Evolutionary conservation across 2,113 vertebrate genomes (phyloP).

Genomic region (Etia nguti): DNA sequence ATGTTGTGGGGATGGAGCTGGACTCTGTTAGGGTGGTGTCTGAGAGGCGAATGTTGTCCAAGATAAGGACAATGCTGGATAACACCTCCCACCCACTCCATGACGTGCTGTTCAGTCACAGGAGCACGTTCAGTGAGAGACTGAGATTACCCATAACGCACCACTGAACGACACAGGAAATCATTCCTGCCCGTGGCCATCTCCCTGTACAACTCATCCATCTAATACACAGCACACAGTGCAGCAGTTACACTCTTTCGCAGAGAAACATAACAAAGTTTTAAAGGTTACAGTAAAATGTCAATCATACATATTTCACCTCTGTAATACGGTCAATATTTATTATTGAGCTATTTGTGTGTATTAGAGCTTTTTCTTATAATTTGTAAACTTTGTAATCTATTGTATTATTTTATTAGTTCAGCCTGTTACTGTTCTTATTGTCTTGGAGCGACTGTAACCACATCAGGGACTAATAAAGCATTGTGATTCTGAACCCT

Average conservation of each 20-base stretch:
- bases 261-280: not conserved
- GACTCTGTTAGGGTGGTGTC: not conserved
- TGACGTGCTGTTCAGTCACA: not conserved
- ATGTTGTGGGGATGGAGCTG: not conserved
- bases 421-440: not conserved
- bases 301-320: not conserved
- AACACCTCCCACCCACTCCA: not conserved
- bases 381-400: not conserved
- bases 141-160: not conserved
- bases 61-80: not conserved
- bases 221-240: not conserved
- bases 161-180: rapidly evolving
- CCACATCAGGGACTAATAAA: not conserved
- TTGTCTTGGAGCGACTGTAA: not conserved
- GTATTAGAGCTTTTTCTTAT: not conserved
- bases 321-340: not conserved
- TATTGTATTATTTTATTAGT: too few relatives aligned
- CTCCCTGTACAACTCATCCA: not conserved
- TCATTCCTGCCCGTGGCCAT: not conserved
- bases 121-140: not conserved
- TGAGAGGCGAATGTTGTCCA: not conserved
- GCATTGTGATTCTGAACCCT: not conserved
- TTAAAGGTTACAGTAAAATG: not conserved
- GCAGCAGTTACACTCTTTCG: not conserved
- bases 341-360: not conserved